A percentile compares a stretch with the other conserved stretches of the same genome.
These are phyloP conservation scores for Myiozetetes cayanensis DNA, from an alignment of 2,113 vertebrate genomes.

Conservation along the genomic window DNA sequence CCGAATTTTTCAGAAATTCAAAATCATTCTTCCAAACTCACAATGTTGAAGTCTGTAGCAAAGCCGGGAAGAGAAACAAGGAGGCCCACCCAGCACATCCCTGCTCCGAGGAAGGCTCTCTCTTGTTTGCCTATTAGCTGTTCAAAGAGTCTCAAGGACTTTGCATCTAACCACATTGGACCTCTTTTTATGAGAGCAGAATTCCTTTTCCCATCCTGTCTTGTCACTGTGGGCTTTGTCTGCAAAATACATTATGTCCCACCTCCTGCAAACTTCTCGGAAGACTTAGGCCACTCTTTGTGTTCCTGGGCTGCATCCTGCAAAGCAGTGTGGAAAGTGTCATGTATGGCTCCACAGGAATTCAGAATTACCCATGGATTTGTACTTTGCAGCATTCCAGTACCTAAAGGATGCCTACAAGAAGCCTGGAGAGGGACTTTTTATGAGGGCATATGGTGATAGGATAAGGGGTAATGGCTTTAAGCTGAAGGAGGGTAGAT, in stretches of 20 bases:
- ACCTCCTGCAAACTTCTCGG: fast-evolving
- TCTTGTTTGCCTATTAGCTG: neutral
- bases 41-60: neutral
- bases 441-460: neutral
- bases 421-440: neutral
- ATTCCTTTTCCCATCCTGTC: neutral
- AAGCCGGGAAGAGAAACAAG: neutral
- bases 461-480: neutral
- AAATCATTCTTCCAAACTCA: neutral
- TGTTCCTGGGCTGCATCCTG: neutral
- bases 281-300: neutral
- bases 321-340: neutral
- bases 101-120: neutral
- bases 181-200: neutral
- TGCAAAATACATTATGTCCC: fast-evolving
- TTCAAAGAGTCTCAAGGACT: neutral
- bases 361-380: neutral
- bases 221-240: neutral
- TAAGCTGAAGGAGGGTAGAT: neutral
- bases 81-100: neutral
- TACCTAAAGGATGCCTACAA: neutral
- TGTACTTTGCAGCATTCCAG: neutral
- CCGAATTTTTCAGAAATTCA: neutral
- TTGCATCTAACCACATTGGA: neutral
- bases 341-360: neutral